Conservation (phyloP, 2,888 invertebrate genomes). For the Pandemis cinnamomeana region DNA sequence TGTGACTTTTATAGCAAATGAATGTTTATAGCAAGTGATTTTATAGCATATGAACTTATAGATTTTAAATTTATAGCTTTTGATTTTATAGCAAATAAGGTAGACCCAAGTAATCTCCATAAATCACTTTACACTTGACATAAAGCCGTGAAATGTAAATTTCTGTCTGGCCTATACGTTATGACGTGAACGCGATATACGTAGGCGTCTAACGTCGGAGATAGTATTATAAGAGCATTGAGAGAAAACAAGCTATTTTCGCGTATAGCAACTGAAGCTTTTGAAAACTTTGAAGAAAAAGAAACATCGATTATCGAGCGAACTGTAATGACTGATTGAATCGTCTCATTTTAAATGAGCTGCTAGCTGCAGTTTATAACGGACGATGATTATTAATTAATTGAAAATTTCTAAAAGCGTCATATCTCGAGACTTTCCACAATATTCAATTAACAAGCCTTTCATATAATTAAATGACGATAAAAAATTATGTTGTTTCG, state of each 20-base stretch:
- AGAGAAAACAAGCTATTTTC: slow-evolving; percentile 12
- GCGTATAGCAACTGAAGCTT: not conserved
- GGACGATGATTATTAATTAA: not conserved
- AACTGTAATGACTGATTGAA: too few relatives aligned
- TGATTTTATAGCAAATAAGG: too few relatives aligned
- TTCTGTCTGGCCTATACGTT: slow-evolving; percentile 24
- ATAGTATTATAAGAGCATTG: slow-evolving; percentile 9
- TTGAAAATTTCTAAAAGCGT: not conserved
- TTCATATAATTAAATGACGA: slow-evolving; percentile 1
- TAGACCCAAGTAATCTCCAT: slow-evolving; percentile 28
- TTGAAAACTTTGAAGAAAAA: not conserved
- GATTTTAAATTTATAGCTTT: too few relatives aligned
- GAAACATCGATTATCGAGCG: not conserved
- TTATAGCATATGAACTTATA: too few relatives aligned
- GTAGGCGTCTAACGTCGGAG: slow-evolving; percentile 10
- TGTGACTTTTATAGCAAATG: too few relatives aligned
- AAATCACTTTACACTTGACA: slow-evolving; percentile 21
- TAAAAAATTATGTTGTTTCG: slow-evolving; percentile 10
- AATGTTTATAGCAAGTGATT: too few relatives aligned
- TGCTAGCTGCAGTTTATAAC: too few relatives aligned
- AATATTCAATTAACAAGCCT: not conserved
- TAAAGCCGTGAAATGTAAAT: slow-evolving; percentile 29
- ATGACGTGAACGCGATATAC: slow-evolving; percentile 12
- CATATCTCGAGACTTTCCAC: not conserved
- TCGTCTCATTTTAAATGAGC: too few relatives aligned